Evolutionary conservation across 2,888 invertebrate species (phyloP).

Genomic region (Microctonus brassicae): DNA sequence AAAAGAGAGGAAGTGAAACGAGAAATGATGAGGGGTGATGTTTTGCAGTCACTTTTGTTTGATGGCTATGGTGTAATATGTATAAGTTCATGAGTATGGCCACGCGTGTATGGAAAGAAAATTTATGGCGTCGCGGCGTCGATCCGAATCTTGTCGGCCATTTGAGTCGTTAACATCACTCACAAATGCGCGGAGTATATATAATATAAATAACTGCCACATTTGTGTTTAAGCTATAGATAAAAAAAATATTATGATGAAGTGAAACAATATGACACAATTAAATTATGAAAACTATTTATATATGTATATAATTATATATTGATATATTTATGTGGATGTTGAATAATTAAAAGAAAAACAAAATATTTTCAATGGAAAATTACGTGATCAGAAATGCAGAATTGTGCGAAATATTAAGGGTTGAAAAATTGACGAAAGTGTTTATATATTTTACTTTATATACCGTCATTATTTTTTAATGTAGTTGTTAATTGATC

Average conservation of each 20-base stretch:
- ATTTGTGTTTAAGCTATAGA: neutral
- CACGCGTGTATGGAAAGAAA: constrained; percentile 17
- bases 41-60: too few relatives aligned
- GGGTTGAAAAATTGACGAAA: neutral
- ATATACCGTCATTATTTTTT: constrained; percentile 64
- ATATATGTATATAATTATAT: too few relatives aligned
- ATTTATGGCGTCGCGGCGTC: constrained; percentile 29
- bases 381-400: neutral
- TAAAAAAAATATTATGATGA: too few relatives aligned
- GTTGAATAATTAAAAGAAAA: too few relatives aligned
- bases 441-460: neutral
- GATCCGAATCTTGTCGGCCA: constrained; percentile 43
- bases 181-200: constrained; percentile 6
- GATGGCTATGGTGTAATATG: too few relatives aligned
- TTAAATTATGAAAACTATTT: too few relatives aligned
- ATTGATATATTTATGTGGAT: too few relatives aligned
- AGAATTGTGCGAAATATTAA: neutral
- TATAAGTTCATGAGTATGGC: neutral
- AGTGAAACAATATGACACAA: too few relatives aligned
- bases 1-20: neutral
- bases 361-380: neutral
- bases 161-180: constrained; percentile 49
- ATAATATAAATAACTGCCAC: neutral
- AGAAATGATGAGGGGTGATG: too few relatives aligned
- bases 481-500: constrained; percentile 68